These are phyloP conservation scores for Berghia stephanieae DNA, from an alignment of 1,140 invertebrate genomes.

Conservation along the genomic window DNA sequence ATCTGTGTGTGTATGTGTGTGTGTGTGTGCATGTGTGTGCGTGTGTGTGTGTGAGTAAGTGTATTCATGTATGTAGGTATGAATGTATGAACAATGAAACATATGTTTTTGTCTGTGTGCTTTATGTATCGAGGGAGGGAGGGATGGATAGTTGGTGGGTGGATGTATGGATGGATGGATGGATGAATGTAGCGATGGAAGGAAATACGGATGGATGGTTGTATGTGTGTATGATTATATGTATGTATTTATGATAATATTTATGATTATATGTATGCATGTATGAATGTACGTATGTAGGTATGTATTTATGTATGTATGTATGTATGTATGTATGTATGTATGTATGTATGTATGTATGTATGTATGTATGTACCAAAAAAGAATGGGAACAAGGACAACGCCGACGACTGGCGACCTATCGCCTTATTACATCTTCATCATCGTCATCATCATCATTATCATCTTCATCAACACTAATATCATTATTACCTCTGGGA, in stretches of 20 bases:
- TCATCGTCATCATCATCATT: not conserved
- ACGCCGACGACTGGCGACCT: no score
- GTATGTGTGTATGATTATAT: constrained; percentile 15
- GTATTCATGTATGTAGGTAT: no score
- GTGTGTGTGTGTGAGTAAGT: no score
- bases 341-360: constrained; percentile 34
- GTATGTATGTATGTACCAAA: constrained; percentile 24
- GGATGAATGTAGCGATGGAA: constrained; percentile 34
- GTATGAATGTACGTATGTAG: constrained; percentile 36
- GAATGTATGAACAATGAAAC: no score
- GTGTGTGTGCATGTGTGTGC: no score
- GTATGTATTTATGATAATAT: constrained; percentile 36
- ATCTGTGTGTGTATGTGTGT: no score
- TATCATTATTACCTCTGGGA: no score
- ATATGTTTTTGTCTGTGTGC: no score
- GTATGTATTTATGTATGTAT: no score
- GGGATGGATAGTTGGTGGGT: no score
- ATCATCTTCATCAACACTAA: not conserved
- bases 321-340: constrained; percentile 36
- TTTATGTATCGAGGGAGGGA: no score
- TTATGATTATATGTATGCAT: constrained; percentile 35
- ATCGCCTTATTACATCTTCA: not conserved
- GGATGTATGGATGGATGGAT: constrained; percentile 33
- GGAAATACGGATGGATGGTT: not conserved
- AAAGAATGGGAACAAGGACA: no score